Conservation (phyloP, 2,888 invertebrate species). For the Bugulina stolonifera region DNA sequence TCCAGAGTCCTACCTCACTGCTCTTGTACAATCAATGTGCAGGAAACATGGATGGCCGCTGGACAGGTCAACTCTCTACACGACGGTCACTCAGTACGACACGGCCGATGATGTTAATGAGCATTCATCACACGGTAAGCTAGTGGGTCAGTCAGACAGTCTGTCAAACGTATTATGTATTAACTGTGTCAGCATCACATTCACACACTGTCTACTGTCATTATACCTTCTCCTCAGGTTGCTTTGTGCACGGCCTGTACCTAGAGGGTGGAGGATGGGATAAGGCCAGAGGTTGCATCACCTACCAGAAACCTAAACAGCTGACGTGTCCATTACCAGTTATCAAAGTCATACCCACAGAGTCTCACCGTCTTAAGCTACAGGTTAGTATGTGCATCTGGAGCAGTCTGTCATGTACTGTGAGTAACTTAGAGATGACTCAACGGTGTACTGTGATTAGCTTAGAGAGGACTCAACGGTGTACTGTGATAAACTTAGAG, state of each 20-base stretch:
- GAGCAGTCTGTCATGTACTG: no score
- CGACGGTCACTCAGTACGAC: conserved; percentile 26
- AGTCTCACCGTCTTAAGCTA: conserved; percentile 29
- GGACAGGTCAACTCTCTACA: conserved; percentile 27
- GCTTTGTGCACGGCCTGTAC: conserved; percentile 29
- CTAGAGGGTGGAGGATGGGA: conserved; percentile 30
- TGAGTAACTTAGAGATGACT: no score
- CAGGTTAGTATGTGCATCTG: no score
- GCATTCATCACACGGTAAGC: conserved; percentile 11
- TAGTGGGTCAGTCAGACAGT: no score
- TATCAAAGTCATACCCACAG: conserved; percentile 28
- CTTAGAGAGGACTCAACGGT: no score
- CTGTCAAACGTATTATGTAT: no score
- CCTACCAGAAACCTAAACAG: conserved; percentile 27
- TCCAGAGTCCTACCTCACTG: conserved; percentile 30
- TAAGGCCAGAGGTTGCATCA: conserved; percentile 27
- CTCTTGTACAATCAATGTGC: conserved; percentile 28
- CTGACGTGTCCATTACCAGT: conserved; percentile 29
- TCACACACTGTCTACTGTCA: no score
- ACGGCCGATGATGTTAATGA: conserved; percentile 12
- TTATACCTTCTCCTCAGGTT: conserved; percentile 26
- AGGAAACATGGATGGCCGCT: conserved; percentile 30
- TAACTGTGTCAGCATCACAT: no score
- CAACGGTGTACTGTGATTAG: no score
- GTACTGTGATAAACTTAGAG: no score